phyloP scores from a whole-genome alignment of 2,113 vertebrate genomes.

The Ammodramus savannarum region DNA sequence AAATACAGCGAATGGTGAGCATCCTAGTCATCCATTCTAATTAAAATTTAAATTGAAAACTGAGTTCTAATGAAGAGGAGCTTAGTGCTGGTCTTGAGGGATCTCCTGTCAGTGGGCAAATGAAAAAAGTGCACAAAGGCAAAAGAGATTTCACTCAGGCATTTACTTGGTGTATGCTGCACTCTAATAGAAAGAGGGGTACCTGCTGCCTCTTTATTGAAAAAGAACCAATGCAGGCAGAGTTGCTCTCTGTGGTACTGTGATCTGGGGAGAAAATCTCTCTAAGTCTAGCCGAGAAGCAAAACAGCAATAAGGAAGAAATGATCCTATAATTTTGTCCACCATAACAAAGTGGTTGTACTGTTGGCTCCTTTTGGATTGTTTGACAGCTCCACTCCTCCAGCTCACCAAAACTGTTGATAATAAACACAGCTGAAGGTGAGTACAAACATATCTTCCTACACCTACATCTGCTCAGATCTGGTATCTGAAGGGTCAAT shows the following conservation, averaged over 20 bases:
- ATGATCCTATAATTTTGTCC: background rate
- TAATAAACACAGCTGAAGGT: background rate
- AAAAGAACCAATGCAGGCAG: background rate
- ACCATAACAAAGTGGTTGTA: background rate
- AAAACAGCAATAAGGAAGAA: background rate
- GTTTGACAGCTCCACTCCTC: slow-evolving; percentile 40
- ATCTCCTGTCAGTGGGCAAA: slow-evolving; percentile 59
- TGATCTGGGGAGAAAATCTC: background rate
- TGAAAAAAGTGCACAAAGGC: slow-evolving; percentile 43
- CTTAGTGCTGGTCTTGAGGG: slow-evolving; percentile 74
- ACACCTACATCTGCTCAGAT: background rate
- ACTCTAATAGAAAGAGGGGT: background rate
- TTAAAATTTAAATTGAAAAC: slow-evolving; percentile 81
- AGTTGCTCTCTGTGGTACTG: background rate
- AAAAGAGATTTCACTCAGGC: slow-evolving; percentile 48
- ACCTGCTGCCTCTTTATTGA: background rate
- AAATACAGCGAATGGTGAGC: slow-evolving; percentile 52
- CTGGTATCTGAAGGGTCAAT: background rate
- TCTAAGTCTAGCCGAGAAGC: background rate
- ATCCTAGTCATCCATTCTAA: slow-evolving; percentile 76
- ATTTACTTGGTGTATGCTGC: slow-evolving; percentile 5
- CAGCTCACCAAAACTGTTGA: slow-evolving; percentile 12
- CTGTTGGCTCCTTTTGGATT: slow-evolving; percentile 2
- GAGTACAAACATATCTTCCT: background rate
- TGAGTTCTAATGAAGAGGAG: slow-evolving; percentile 78